Conservation (phyloP, 1,140 invertebrate species). For the Dendrolimus kikuchii region DNA sequence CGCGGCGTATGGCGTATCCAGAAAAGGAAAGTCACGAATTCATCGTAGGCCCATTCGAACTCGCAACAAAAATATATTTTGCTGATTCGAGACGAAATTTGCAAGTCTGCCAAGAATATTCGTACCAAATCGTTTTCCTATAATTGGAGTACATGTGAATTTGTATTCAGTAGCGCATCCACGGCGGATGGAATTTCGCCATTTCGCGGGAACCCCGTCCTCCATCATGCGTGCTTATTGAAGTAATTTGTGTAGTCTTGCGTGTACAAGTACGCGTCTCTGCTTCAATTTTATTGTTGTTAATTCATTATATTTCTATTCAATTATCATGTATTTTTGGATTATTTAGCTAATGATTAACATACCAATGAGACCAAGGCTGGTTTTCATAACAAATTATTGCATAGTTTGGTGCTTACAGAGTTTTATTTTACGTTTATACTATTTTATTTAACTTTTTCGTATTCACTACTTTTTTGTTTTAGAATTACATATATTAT, state of each 20-base stretch:
- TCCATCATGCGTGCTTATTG: slow-evolving; percentile 67
- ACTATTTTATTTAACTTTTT: too few species aligned
- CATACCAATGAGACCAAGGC: too few species aligned
- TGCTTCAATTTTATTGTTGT: slow-evolving; percentile 21
- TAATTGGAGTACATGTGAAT: slow-evolving; percentile 72
- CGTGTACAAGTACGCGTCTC: slow-evolving; percentile 14
- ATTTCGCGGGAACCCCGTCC: slow-evolving; percentile 54
- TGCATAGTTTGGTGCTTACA: too few species aligned
- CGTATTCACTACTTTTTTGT: too few species aligned
- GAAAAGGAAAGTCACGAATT: slow-evolving; percentile 45
- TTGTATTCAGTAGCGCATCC: slow-evolving; percentile 68
- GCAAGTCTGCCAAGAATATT: slow-evolving; percentile 72
- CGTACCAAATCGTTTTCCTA: slow-evolving; percentile 71
- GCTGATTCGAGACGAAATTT: slow-evolving; percentile 66
- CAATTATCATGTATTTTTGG: too few species aligned
- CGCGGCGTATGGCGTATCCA: slow-evolving; percentile 14
- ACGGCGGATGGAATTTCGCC: slow-evolving; percentile 56
- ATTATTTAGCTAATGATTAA: too few species aligned
- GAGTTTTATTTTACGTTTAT: too few species aligned
- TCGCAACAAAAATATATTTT: slow-evolving; percentile 66
- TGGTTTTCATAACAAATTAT: too few species aligned
- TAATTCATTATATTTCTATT: background rate
- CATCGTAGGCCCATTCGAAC: slow-evolving; percentile 40
- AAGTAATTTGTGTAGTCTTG: slow-evolving; percentile 53
- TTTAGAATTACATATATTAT: too few species aligned